These are phyloP conservation scores for Cariama cristata DNA, from an alignment of 2,113 vertebrate species.

Conservation along the genomic window DNA sequence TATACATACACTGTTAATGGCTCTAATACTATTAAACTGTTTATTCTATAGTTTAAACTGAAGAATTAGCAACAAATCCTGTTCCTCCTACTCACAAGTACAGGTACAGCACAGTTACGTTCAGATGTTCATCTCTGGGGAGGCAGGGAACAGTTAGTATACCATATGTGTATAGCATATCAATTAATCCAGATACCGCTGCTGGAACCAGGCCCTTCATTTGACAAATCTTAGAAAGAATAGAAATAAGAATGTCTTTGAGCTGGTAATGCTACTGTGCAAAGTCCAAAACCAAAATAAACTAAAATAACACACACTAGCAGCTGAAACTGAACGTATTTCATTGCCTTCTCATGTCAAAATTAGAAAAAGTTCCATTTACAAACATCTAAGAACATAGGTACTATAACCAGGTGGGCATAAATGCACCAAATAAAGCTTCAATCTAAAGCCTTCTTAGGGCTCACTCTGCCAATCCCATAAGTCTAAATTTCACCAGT, in stretches of 20 bases:
- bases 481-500: not conserved
- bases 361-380: not conserved
- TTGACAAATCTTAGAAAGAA: not conserved
- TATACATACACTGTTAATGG: not conserved
- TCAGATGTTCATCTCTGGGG: not conserved
- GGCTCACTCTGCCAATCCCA: not conserved
- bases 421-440: not conserved
- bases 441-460: not conserved
- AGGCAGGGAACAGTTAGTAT: not conserved
- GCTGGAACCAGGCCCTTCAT: not conserved
- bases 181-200: fast-evolving
- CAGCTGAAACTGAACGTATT: not conserved
- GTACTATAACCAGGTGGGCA: not conserved
- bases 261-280: not conserved
- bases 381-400: not conserved
- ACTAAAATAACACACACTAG: not conserved
- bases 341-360: not conserved
- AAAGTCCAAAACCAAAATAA: not conserved
- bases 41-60: not conserved
- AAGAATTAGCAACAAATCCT: not conserved
- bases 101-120: not conserved
- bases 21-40: not conserved
- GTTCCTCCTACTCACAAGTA: not conserved
- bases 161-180: fast-evolving
- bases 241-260: not conserved